A percentile compares a stretch with the other conserved stretches of the same genome.
These are phyloP conservation scores for Cheilosia soror DNA, from an alignment of 2,888 invertebrate genomes.

Conservation along the genomic window DNA sequence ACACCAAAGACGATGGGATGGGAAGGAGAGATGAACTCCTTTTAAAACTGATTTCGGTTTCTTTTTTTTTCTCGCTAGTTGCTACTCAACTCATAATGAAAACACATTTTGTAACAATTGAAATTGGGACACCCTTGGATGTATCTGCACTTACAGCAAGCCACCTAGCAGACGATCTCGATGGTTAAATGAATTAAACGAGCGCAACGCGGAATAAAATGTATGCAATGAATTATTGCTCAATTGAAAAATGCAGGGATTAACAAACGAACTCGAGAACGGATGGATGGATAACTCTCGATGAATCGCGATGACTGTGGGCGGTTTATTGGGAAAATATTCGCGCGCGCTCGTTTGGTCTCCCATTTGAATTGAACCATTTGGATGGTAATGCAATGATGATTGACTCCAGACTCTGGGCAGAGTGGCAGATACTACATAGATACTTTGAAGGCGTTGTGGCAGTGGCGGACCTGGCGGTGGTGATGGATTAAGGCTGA, in stretches of 20 bases:
- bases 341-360: conserved; percentile 65
- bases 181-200: conserved; percentile 74
- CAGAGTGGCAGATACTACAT: conserved; percentile 59
- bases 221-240: conserved; percentile 74
- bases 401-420: conserved; percentile 69
- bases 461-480: conserved; percentile 53
- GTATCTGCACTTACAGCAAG: conserved; percentile 32
- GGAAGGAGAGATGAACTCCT: conserved; percentile 63
- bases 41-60: conserved; percentile 68
- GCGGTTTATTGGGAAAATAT: conserved; percentile 74
- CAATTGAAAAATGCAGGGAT: conserved; percentile 68
- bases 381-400: conserved; percentile 74
- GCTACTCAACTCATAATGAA: conserved; percentile 63
- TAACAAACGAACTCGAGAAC: conserved; percentile 54
- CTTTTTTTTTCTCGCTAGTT: conserved; percentile 1
- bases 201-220: conserved; percentile 61
- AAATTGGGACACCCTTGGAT: conserved; percentile 74
- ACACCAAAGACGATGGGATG: conserved; percentile 52
- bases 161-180: conserved; percentile 43
- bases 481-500: conserved; percentile 73
- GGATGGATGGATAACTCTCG: conserved; percentile 47
- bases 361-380: conserved; percentile 71
- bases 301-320: conserved; percentile 73
- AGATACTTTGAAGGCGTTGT: conserved; percentile 45
- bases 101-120: conserved; percentile 74